A percentile compares a stretch with the other conserved stretches of the same genome.
Conservation (phyloP, 2,888 invertebrate genomes). For the Limnephilus rhombicus region DNA sequence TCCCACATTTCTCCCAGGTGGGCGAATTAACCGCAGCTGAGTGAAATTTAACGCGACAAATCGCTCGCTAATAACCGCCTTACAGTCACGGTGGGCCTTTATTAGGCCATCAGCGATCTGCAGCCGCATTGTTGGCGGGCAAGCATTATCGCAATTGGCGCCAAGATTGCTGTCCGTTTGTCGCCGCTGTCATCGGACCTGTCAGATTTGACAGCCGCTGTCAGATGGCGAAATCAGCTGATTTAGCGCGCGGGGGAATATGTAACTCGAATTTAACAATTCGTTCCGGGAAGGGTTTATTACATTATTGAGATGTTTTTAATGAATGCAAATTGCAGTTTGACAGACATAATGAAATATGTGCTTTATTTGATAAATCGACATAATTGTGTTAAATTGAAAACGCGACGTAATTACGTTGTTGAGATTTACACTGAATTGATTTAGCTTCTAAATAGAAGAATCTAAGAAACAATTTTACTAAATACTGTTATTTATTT, state of each 20-base stretch:
- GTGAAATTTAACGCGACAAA: slow-evolving; percentile 10
- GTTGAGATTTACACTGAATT: background rate
- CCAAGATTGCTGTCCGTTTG: slow-evolving; percentile 12
- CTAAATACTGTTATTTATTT: no score
- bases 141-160: slow-evolving; percentile 36
- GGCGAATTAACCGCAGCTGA: background rate
- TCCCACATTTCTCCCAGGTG: background rate
- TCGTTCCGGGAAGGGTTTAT: background rate
- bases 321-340: background rate
- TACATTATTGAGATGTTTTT: background rate
- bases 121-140: slow-evolving; percentile 7
- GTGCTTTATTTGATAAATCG: background rate
- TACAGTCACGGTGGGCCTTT: slow-evolving; percentile 3
- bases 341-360: background rate
- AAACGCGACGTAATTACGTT: background rate
- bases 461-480: background rate
- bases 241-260: slow-evolving; percentile 8
- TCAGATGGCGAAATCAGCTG: slow-evolving; percentile 27
- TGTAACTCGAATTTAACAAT: background rate
- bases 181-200: slow-evolving; percentile 32
- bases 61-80: background rate
- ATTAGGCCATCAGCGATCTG: slow-evolving; percentile 9
- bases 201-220: slow-evolving; percentile 36
- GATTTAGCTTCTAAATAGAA: background rate
- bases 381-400: background rate